These are phyloP conservation scores for Sapayoa aenigma DNA, from an alignment of 2,113 vertebrate species.

Conservation along the genomic window DNA sequence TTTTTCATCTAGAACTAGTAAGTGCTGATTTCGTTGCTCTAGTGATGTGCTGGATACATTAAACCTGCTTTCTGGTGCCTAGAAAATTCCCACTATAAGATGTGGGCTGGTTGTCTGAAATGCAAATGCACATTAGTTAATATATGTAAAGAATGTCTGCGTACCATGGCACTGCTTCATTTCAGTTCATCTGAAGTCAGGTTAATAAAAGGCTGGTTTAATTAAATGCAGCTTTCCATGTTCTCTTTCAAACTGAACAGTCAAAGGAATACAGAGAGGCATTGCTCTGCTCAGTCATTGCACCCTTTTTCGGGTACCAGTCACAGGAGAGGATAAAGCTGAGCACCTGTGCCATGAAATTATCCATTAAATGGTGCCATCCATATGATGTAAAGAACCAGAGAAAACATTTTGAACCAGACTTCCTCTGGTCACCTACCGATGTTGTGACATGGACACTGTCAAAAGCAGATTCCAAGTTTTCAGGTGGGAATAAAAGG, in stretches of 20 bases:
- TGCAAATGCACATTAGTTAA: neutral
- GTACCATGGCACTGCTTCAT: neutral
- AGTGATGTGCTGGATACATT: neutral
- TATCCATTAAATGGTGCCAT: neutral
- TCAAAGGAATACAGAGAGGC: neutral
- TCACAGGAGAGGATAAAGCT: neutral
- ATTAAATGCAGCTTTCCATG: constrained; percentile 9
- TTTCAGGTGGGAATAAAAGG: neutral
- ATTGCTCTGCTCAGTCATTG: neutral
- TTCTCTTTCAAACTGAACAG: neutral
- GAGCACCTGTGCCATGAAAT: neutral
- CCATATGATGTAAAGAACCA: neutral
- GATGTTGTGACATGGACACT: fast-evolving
- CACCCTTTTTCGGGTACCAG: neutral
- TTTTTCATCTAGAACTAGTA: neutral
- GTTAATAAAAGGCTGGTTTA: constrained; percentile 28
- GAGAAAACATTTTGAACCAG: neutral
- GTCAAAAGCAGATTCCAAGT: neutral
- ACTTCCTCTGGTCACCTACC: neutral
- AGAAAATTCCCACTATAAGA: neutral
- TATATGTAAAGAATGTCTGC: neutral
- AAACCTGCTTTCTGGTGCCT: neutral
- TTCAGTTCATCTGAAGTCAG: neutral
- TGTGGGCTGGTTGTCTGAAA: neutral
- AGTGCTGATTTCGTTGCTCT: neutral